phyloP scores from a whole-genome alignment of 2,113 vertebrate genomes.

The Nipponia nippon region DNA sequence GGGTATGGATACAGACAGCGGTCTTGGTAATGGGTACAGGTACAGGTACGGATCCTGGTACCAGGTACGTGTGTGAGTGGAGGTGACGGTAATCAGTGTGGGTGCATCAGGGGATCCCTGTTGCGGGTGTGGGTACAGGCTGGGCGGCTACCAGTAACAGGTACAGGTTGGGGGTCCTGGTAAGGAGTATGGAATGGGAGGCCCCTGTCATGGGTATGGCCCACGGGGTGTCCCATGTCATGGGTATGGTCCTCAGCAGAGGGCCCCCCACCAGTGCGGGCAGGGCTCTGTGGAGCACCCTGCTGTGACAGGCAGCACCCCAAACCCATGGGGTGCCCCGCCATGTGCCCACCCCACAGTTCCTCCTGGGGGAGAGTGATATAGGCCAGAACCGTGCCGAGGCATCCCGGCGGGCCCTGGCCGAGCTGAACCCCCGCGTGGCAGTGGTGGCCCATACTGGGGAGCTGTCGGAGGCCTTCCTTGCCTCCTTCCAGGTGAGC shows the following conservation, averaged over 20 bases:
- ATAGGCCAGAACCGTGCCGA: slow-evolving; percentile 79
- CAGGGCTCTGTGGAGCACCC: too few relatives aligned
- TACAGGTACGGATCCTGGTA: background rate
- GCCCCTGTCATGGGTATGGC: too few relatives aligned
- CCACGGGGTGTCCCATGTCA: rapidly evolving
- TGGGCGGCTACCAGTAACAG: background rate
- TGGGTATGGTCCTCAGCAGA: background rate
- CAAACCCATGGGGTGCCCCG: background rate
- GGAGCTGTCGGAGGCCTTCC: slow-evolving; percentile 70
- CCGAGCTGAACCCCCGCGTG: slow-evolving; percentile 76
- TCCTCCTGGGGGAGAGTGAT: slow-evolving; percentile 78
- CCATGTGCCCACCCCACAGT: slow-evolving; percentile 53
- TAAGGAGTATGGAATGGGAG: background rate
- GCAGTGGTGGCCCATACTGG: slow-evolving; percentile 52
- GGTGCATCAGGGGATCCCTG: background rate
- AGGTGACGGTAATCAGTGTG: background rate
- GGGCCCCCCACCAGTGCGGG: background rate
- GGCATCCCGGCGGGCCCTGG: slow-evolving; percentile 69
- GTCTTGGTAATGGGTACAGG: background rate
- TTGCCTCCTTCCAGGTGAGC: slow-evolving; percentile 80
- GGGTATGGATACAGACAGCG: too few relatives aligned
- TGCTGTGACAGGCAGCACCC: background rate
- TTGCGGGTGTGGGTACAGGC: background rate
- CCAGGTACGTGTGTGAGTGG: rapidly evolving
- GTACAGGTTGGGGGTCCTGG: background rate